Evolutionary conservation across 1,140 invertebrate genomes (phyloP).

Genomic region (Drosophila repletoides): DNA sequence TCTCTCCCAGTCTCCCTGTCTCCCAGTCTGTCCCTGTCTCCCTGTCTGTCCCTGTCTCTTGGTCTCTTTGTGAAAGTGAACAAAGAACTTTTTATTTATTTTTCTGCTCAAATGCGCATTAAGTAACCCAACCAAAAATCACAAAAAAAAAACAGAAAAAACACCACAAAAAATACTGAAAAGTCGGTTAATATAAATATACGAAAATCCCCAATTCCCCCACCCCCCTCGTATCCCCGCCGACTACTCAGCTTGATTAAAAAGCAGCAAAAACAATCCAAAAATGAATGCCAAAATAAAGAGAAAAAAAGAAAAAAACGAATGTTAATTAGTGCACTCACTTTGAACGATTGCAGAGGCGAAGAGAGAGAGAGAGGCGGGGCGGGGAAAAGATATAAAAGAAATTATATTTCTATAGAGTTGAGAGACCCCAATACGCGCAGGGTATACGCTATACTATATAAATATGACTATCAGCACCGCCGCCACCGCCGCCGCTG

Average conservation of each 20-base stretch:
- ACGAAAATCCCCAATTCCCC: background rate
- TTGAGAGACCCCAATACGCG: constrained; percentile 32
- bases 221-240: background rate
- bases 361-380: background rate
- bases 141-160: constrained; percentile 12
- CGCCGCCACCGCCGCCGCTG: too few species aligned
- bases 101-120: constrained; percentile 50
- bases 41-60: background rate
- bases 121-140: too few species aligned
- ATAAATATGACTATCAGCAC: too few species aligned
- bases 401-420: background rate
- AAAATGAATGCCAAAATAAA: constrained; percentile 11
- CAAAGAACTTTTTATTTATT: constrained; percentile 36
- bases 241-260: constrained; percentile 53
- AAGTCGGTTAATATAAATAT: constrained; percentile 35
- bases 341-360: constrained; percentile 51
- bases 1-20: background rate
- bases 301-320: too few species aligned
- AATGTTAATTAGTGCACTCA: constrained; percentile 72
- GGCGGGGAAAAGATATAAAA: background rate
- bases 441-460: too few species aligned
- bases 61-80: constrained; percentile 54
- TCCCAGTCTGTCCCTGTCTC: too few species aligned
- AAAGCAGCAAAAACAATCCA: constrained; percentile 37
- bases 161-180: background rate